Evolutionary conservation across 2,888 invertebrate genomes (phyloP).

Genomic region (Sarcophaga caerulescens): DNA sequence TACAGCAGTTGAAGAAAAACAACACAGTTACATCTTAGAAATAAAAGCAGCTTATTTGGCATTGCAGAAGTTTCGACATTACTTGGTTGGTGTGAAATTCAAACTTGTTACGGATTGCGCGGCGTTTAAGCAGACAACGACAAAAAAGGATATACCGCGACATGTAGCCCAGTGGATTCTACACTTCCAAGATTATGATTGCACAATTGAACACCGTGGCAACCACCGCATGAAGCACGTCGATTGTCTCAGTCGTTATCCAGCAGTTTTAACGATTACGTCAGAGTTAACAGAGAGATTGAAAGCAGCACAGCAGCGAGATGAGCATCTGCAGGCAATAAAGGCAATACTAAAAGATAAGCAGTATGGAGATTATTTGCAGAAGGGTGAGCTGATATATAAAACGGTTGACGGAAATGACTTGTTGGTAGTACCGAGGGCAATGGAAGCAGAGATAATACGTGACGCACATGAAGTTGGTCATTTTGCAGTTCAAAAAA

Average conservation of each 20-base stretch:
- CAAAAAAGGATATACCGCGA: conserved; percentile 62
- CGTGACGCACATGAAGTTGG: conserved; percentile 37
- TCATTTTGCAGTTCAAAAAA: conserved; percentile 41
- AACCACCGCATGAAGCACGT: conserved; percentile 15
- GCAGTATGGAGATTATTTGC: background rate
- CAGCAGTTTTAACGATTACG: background rate
- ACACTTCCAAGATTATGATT: conserved; percentile 69
- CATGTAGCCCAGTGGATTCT: conserved; percentile 69
- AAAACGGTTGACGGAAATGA: conserved; percentile 46
- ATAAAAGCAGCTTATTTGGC: no score
- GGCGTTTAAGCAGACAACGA: no score
- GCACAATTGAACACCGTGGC: conserved; percentile 66
- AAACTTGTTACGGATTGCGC: no score
- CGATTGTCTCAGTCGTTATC: conserved; percentile 4
- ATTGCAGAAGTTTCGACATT: no score
- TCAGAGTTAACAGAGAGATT: background rate
- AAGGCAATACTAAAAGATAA: background rate
- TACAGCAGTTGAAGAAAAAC: conserved; percentile 59
- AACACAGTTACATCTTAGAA: no score
- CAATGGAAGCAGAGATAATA: conserved; percentile 43
- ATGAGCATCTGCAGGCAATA: conserved; percentile 6
- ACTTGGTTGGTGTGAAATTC: no score
- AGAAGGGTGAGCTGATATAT: conserved; percentile 16
- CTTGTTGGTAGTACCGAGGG: conserved; percentile 48
- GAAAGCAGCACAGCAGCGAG: background rate